Base-by-base conservation (phyloP, 2,113 vertebrate genomes). In the Pluvialis apricaria region DNA sequence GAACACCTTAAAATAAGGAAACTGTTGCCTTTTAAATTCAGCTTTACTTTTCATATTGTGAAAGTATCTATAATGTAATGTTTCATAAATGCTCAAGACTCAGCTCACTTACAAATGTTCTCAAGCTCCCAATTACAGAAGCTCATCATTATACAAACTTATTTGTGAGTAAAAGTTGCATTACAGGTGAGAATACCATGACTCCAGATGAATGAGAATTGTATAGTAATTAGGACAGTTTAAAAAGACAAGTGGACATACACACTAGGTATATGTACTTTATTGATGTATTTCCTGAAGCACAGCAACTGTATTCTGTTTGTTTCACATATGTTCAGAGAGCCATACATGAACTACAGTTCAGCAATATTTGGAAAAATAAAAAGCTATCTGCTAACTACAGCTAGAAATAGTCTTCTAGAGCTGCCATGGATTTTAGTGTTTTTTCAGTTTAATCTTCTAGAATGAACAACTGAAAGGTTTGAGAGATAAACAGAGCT, bases 261-360 rank as follows among this genome's bases (percentile, higher is more conserved):
- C 15, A 69, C 17, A 44, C 7, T 26, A 60, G 32, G 15, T 47
- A 2, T 5, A 52, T n/a, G 13, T 24, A 57, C 13, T 91, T 94
- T 57, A 83, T 75, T 86, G 71, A 66, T 18, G 3, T 15, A 42
- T 32, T 49, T 91, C 81, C 73, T 54, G 21, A 52, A n/a, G 40
- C 26, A 29, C 2, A 64, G 24, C 15, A 86, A 32, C 22, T 20
- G 31, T 14, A n/a, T 47, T 68, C 60, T 66, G 44, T 25, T 28
- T 64, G n/a, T 65, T 47, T 51, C 51, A 42, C 15, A 0, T 2
- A 45, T 21, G 13, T 36, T 61, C 71, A 76, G 29, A 34, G 29
- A 15, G 31, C 26, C 55, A 86, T 1, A 57, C 4, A 19, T 2
- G 12, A 20, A 10, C 19, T 29, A 52, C 0, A 64, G n/a, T 15